Conservation (phyloP, 1,140 invertebrate genomes). For the Myzus persicae region DNA sequence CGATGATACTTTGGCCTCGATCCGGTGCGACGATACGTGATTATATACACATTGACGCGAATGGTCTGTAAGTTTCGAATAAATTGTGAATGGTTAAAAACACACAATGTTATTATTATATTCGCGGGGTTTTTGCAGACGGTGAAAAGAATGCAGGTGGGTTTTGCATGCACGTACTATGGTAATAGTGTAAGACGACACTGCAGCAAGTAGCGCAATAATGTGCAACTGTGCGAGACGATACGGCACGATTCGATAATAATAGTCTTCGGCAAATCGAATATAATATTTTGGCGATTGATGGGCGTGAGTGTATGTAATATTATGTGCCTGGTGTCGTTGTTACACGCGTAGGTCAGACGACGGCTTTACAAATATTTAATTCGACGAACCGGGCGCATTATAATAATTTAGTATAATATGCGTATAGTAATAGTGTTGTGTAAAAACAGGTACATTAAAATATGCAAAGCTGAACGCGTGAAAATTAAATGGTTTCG, state of each 20-base stretch:
- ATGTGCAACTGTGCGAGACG: background rate
- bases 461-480: background rate
- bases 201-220: background rate
- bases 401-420: background rate
- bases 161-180: background rate
- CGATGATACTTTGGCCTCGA: constrained; percentile 21
- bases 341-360: background rate
- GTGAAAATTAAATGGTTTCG: background rate
- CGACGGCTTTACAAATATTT: background rate
- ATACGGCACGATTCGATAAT: background rate
- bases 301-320: background rate
- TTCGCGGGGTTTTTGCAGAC: no score
- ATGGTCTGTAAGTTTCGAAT: no score
- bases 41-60: no score
- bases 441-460: no score
- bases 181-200: background rate
- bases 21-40: background rate
- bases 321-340: no score
- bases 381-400: background rate
- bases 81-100: no score
- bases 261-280: background rate
- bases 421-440: no score
- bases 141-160: background rate
- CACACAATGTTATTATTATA: no score
- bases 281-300: background rate